phyloP scores from a whole-genome alignment of 2,113 vertebrate genomes.

The Carettochelys insculpta region DNA sequence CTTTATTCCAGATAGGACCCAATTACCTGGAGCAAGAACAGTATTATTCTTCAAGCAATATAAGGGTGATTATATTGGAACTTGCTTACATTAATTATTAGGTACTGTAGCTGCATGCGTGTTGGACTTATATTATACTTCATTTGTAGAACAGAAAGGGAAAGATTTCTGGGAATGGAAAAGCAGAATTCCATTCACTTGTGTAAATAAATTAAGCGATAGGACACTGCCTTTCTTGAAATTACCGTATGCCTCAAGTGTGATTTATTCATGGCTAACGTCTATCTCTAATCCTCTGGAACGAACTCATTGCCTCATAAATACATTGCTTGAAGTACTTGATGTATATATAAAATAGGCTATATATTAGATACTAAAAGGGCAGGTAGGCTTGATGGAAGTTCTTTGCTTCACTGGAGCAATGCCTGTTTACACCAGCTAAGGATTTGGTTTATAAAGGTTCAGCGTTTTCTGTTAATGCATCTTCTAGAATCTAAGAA shows the following conservation, averaged over 20 bases:
- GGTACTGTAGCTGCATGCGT: not conserved
- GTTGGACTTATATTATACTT: not conserved
- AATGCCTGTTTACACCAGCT: not conserved
- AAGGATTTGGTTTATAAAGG: rapidly evolving
- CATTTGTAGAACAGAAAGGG: not conserved
- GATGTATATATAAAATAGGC: not conserved
- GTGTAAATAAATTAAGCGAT: not conserved
- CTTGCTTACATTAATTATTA: not conserved
- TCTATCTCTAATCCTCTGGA: not conserved
- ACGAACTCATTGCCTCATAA: not conserved
- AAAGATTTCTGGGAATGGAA: not conserved
- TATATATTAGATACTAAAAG: no score
- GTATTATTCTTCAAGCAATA: not conserved
- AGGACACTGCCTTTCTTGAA: not conserved
- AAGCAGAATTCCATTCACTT: not conserved
- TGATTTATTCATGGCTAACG: not conserved
- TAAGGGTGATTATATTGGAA: not conserved
- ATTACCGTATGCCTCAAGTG: not conserved
- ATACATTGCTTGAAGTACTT: not conserved
- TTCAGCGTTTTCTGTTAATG: not conserved
- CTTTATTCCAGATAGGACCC: not conserved
- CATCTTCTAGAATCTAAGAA: not conserved
- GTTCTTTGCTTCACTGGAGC: not conserved
- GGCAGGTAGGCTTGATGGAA: not conserved
- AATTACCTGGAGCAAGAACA: not conserved